A percentile compares a stretch with the other conserved stretches of the same genome.
phyloP scores from a whole-genome alignment of 1,140 invertebrate genomes.

The Bombyx mori region ASM3026992v2 NC_085118.1:9898001-9898500 shows the following conservation, averaged over 20 bases:
- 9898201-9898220: constrained; percentile 2
- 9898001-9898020: constrained; percentile 58
- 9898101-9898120: constrained; percentile 5
- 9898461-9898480: constrained; percentile 21
- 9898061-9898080: constrained; percentile 23
- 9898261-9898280: background rate
- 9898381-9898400: background rate
- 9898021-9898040: constrained; percentile 43
- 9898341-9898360: background rate
- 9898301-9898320: background rate
- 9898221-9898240: too few relatives aligned
- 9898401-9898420: constrained; percentile 20
- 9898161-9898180: constrained; percentile 15
- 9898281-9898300: background rate
- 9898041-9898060: constrained; percentile 32
- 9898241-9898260: too few relatives aligned
- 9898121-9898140: constrained; percentile 12
- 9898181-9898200: constrained; percentile 9
- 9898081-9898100: constrained; percentile 6
- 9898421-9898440: constrained; percentile 40
- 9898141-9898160: constrained; percentile 8
- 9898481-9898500: constrained; percentile 26
- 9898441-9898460: constrained; percentile 31
- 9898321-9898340: background rate
- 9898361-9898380: background rate